These are phyloP conservation scores for Champsocephalus gunnari DNA, from an alignment of 2,797 vertebrate species.

Conservation along the genomic window DNA sequence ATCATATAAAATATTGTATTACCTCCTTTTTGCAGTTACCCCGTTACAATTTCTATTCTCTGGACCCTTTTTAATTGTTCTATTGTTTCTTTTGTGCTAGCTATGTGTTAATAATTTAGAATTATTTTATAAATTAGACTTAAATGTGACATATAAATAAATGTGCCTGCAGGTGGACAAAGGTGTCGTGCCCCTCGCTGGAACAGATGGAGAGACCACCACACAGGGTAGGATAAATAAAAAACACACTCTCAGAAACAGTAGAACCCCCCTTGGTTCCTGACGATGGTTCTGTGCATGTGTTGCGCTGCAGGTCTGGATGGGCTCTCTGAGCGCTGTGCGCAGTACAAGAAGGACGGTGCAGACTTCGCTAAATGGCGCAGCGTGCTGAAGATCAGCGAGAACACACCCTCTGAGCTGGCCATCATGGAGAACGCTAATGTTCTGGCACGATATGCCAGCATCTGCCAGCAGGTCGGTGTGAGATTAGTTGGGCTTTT, in stretches of 20 bases:
- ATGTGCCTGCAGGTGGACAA: constrained; percentile 91
- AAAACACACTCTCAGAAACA: neutral
- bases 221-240: constrained; percentile 89
- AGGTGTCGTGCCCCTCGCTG: constrained; percentile 95
- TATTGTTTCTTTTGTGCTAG: too few species aligned
- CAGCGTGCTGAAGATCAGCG: constrained; percentile 94
- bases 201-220: constrained; percentile 97
- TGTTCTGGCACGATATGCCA: constrained; percentile 96
- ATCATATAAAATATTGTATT: neutral
- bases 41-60: too few species aligned
- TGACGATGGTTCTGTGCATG: constrained; percentile 21
- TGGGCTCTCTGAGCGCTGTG: constrained; percentile 95
- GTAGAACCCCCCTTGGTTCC: neutral
- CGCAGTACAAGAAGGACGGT: constrained; percentile 98
- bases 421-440: constrained; percentile 98
- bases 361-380: constrained; percentile 99
- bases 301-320: constrained; percentile 88
- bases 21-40: neutral
- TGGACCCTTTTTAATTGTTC: too few species aligned
- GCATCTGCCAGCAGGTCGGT: constrained; percentile 98
- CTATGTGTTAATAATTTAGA: too few species aligned
- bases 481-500: neutral
- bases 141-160: too few species aligned
- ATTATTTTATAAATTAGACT: too few species aligned
- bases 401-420: constrained; percentile 92